Evolutionary conservation across 2,797 vertebrate species (phyloP).

Genomic region (Pantherophis alleghaniensis): DNA sequence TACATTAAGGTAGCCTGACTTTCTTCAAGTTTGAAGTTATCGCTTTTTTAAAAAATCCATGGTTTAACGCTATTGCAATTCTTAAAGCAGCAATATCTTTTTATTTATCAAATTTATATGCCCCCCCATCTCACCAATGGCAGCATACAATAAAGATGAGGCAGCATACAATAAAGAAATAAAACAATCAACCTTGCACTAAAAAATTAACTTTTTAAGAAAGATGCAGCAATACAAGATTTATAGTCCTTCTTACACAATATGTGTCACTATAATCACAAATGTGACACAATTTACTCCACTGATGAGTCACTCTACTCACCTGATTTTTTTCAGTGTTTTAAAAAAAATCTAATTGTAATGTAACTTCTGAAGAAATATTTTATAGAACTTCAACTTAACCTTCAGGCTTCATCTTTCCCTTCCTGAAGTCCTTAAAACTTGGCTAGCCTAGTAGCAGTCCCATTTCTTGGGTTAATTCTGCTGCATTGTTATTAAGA

Average conservation of each 20-base stretch:
- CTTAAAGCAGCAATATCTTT: neutral
- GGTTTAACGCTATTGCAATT: neutral
- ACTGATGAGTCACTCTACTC: neutral
- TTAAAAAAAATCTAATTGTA: neutral
- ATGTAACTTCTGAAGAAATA: neutral
- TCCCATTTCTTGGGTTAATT: neutral
- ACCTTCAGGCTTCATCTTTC: neutral
- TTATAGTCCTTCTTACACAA: neutral
- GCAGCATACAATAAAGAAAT: neutral
- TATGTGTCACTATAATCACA: neutral
- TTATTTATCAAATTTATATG: neutral
- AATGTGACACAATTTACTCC: neutral
- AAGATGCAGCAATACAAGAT: neutral
- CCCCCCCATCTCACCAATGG: neutral
- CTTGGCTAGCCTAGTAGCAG: neutral
- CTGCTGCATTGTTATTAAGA: neutral
- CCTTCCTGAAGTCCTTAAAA: neutral
- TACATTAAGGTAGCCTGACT: neutral
- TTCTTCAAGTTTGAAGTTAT: neutral
- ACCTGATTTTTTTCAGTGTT: neutral
- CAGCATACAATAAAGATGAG: neutral
- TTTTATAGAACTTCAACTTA: neutral
- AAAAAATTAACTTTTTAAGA: neutral
- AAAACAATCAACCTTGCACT: neutral
- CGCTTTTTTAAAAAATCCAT: neutral